Base-by-base conservation (phyloP, 2,797 vertebrate species). In the Galaxias olidus region DNA sequence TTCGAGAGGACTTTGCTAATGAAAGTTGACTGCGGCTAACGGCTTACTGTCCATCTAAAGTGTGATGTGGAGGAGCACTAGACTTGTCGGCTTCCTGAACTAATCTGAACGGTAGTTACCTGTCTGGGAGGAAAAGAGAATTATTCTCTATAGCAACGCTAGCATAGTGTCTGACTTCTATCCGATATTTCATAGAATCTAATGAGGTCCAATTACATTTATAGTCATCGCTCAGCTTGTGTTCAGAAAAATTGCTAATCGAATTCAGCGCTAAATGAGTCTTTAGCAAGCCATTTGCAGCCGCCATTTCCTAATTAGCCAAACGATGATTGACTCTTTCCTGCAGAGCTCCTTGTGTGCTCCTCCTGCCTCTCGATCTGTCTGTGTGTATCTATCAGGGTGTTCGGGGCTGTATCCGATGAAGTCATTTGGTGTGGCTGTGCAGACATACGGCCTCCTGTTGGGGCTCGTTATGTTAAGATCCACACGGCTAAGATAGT, bases 1-100 rank as follows among this genome's bases (percentile, higher is more conserved):
- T 75, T 72, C 80, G 58, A 71, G 71, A 71, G 68, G 76, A 78
- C 77, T 69, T 55, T 68, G 73, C 69, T 86, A 79, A 86, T 84
- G 69, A 48, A 66, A 63, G 72, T n/a, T 80, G 80, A 80, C 81
- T 82, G 76, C 68, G 79, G 63, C 80, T 79, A 65, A 55, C 60
- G 63, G 75, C 73, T 88, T 82, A 72, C 65, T 62, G 72, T 65
- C 61, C 62, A 71, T 61, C 57, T n/a, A 52, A 17, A 1, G 65
- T 62, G 66, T 75, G 61, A 75, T 47, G 41, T 44, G 56, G 40
- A 20, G 54, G 1, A 15, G 1, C 10, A 49, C 46, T 10, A 8
- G n/a, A 8, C 19, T 42, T 45, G 8, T 46, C 46, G 14, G 11
- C 40, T 19, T 19, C 9, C 44, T 12, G 10, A 9, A 15, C 7